Percentiles rank a stretch among this genome's conserved stretches.
These are phyloP conservation scores for Carcinoscorpius rotundicauda DNA, from an alignment of 1,140 invertebrate genomes.

Conservation along the genomic window DNA sequence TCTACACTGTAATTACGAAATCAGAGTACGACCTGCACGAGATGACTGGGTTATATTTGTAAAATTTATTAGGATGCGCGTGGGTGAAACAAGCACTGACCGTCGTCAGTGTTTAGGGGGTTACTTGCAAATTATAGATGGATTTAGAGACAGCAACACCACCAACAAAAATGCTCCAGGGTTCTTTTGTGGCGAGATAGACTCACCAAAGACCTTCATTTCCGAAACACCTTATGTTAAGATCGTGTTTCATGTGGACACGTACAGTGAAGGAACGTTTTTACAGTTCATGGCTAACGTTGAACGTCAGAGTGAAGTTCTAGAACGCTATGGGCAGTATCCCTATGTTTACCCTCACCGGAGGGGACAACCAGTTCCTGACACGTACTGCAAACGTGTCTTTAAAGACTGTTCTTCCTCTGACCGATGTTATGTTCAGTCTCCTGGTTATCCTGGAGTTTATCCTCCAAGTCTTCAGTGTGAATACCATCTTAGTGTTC, in stretches of 20 bases:
- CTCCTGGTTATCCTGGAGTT: conserved; percentile 78
- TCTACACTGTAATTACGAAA: conserved; percentile 75
- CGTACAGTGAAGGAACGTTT: conserved; percentile 71
- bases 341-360: conserved; percentile 81
- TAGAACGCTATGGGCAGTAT: conserved; percentile 61
- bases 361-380: conserved; percentile 59
- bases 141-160: conserved; percentile 23
- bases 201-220: conserved; percentile 84
- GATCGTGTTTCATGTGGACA: conserved; percentile 77
- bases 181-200: conserved; percentile 81
- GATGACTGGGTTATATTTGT: conserved; percentile 78
- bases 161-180: conserved; percentile 35
- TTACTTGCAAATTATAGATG: conserved; percentile 25
- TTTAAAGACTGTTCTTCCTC: conserved; percentile 53
- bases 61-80: conserved; percentile 33
- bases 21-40: conserved; percentile 59
- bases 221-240: conserved; percentile 85
- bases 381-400: conserved; percentile 70
- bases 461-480: conserved; percentile 81
- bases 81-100: conserved; percentile 16
- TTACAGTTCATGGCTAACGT: conserved; percentile 62
- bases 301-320: conserved; percentile 69
- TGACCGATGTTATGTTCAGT: conserved; percentile 84
- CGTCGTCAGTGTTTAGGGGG: conserved; percentile 21
- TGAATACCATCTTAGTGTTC: conserved; percentile 30